These are phyloP conservation scores for Saxicola maurus DNA, from an alignment of 2,797 vertebrate species.

Conservation along the genomic window DNA sequence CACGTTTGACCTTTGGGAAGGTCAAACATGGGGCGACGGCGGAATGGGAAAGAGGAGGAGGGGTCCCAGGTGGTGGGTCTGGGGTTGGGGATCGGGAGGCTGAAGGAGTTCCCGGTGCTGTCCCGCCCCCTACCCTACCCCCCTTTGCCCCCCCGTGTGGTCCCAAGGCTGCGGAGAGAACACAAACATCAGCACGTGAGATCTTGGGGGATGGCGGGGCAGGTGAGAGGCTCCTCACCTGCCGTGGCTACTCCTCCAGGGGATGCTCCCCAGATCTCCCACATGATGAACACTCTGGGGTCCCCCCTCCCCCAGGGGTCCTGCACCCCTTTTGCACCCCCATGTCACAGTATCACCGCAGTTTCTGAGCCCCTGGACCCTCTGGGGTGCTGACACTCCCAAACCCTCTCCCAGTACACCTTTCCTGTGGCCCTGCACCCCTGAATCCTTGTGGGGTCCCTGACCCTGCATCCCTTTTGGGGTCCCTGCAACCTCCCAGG, in stretches of 20 bases:
- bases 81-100: not conserved
- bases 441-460: not conserved
- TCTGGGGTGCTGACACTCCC: not conserved
- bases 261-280: not conserved
- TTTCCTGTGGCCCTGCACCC: not conserved
- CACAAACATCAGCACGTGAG: not conserved
- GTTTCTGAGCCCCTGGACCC: not conserved
- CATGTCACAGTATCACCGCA: not conserved
- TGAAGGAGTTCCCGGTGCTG: not conserved
- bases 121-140: not conserved
- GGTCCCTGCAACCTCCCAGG: not conserved
- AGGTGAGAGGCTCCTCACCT: not conserved
- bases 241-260: fast-evolving
- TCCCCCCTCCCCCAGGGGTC: fast-evolving
- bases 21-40: fast-evolving
- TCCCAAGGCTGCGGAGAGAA: not conserved
- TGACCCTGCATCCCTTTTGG: not conserved
- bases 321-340: not conserved
- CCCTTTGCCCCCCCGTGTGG: not conserved
- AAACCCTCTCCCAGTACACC: not conserved
- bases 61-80: not conserved
- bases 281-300: too few relatives aligned
- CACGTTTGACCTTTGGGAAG: not conserved
- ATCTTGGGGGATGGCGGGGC: not conserved
- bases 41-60: not conserved